Conservation (phyloP, 2,888 invertebrate genomes). For the Netelia fuscicornis region DNA sequence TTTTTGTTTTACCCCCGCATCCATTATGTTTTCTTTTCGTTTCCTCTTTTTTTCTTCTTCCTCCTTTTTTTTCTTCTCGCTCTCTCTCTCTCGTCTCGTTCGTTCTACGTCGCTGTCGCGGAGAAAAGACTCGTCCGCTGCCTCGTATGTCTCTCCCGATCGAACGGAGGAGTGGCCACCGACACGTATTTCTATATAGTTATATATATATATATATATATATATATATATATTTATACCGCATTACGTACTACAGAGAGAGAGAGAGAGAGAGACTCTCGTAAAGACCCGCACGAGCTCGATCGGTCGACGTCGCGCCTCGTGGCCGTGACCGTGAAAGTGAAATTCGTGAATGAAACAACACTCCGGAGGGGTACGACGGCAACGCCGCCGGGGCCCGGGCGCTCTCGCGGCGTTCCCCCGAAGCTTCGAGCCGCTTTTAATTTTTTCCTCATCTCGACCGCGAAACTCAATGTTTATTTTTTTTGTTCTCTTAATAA, state of each 20-base stretch:
- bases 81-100: no score
- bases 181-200: background rate
- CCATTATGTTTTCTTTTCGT: background rate
- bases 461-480: no score
- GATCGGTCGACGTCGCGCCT: constrained; percentile 63
- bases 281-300: constrained; percentile 55
- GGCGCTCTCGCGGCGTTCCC: background rate
- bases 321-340: constrained; percentile 82
- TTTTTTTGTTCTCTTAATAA: no score
- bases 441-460: no score
- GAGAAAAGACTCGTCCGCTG: constrained; percentile 15
- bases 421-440: no score
- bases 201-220: constrained; percentile 25
- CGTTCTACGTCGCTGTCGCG: no score
- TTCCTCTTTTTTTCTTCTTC: constrained; percentile 5
- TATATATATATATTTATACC: constrained; percentile 37
- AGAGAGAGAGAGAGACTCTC: constrained; percentile 13
- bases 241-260: constrained; percentile 41
- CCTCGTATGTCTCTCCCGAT: background rate
- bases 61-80: constrained; percentile 2
- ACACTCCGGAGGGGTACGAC: constrained; percentile 19
- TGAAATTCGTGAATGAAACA: constrained; percentile 79
- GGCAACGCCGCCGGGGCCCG: constrained; percentile 1
- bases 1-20: constrained; percentile 15
- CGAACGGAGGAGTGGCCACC: background rate